Conservation (phyloP, 2,888 invertebrate species). For the Standfussiana lucernea region DNA sequence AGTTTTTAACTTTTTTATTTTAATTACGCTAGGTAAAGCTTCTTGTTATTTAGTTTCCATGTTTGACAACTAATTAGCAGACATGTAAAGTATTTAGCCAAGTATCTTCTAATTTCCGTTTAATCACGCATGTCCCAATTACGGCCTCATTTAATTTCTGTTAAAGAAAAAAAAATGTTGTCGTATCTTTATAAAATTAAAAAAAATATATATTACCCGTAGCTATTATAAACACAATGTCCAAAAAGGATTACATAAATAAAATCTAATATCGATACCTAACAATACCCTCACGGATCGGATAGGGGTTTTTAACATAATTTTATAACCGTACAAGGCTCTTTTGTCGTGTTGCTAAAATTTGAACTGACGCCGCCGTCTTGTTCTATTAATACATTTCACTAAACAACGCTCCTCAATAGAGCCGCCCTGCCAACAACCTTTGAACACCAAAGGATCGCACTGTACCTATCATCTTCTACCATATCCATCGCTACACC, state of each 20-base stretch:
- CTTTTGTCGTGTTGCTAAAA: not conserved
- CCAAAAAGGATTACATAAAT: no score
- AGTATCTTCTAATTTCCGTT: not conserved
- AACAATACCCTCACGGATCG: no score
- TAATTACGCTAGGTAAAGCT: not conserved
- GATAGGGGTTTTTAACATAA: no score
- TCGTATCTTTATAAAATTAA: not conserved
- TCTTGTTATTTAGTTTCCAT: not conserved
- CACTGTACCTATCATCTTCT: not conserved
- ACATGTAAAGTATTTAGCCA: not conserved
- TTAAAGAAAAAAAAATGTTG: not conserved
- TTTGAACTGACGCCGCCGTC: not conserved
- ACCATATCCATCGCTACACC: conserved; percentile 22
- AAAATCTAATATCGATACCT: no score
- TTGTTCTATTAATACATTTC: not conserved
- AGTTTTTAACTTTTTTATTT: conserved; percentile 1
- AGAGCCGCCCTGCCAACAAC: no score
- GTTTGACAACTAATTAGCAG: not conserved
- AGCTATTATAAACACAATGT: no score
- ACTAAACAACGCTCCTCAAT: not conserved
- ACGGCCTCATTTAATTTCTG: not conserved
- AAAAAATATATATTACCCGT: not conserved
- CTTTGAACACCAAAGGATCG: not conserved
- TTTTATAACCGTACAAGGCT: not conserved
- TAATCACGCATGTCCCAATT: not conserved